Evolutionary conservation across 2,113 vertebrate species (phyloP), one percentile per base, ranked within the genome.

Genomic region (Amblyornis subalaris): DNA sequence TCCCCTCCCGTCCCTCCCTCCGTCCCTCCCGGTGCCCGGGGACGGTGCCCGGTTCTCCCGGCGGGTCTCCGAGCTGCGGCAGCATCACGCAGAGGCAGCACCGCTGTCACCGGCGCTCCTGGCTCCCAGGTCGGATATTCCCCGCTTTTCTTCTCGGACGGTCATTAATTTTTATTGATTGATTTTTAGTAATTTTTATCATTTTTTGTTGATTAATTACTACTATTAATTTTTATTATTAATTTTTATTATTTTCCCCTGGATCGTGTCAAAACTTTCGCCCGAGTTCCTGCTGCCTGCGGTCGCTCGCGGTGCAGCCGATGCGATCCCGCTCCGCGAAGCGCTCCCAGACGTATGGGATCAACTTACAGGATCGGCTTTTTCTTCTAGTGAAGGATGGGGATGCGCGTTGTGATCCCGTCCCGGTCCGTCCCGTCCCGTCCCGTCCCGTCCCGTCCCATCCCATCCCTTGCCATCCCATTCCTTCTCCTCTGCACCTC

Each of bases 191-290:
- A 8, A 0, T n/a, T 16, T 51, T 62, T 61, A 8, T 47, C 40
- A 8, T 28, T 60, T 31, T 35, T 0, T 4, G 2, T 3, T 2
- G 15, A 6, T 54, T 53, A 12, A 36, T 62, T 36, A 2, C 36
- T 12, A 1, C 5, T 6, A 14, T 29, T 4, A 3, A 26, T 64
- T 83, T 58, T 42, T 36, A 13, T 28, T 28, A 17, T 24, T 35
- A 38, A 38, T 38, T 38, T 55, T 72, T 36, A 9, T n/a, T 25
- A 11, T 28, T 44, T 15, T 35, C 16, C 19, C 77, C 16, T 19
- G 54, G 44, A 62, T 78, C 4, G 58, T 10, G 81, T 50, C 36
- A 45, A 91, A 89, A 96, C 69, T 93, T 90, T 72, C 8, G 14
- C 77, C 17, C 51, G 77, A 95, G 83, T 79, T 88, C 42, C 24